Conservation (phyloP, 2,113 vertebrate species). For the Corydoras maculifer region DNA sequence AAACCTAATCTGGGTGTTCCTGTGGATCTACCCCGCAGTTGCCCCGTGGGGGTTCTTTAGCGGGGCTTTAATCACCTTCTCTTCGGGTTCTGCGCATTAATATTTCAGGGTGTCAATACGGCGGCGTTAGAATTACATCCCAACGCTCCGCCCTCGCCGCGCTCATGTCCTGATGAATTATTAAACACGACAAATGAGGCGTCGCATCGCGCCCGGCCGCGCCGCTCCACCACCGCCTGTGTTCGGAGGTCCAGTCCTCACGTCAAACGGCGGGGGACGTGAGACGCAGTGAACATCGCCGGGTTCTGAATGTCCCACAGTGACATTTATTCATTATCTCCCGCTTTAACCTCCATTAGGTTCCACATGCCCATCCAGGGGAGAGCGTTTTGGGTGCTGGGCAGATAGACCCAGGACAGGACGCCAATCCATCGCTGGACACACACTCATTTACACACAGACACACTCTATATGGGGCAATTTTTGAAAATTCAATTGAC, state of each 20-base stretch:
- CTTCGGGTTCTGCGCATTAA: conserved; percentile 27
- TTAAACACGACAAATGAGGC: conserved; percentile 42
- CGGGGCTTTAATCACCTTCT: conserved; percentile 19
- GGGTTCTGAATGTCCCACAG: no score
- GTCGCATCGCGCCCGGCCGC: conserved; percentile 22
- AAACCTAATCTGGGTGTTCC: conserved; percentile 11
- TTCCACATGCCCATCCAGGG: no score
- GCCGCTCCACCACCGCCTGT: conserved; percentile 13
- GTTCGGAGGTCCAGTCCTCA: conserved; percentile 1
- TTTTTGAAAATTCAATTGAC: no score
- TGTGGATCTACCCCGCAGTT: background rate
- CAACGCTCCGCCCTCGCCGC: background rate
- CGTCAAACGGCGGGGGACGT: conserved; percentile 12
- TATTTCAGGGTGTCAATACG: conserved; percentile 35
- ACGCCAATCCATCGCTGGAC: no score
- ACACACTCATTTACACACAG: no score
- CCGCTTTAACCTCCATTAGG: no score
- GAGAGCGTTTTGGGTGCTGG: no score
- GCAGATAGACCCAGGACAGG: no score
- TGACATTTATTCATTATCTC: no score
- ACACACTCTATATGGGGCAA: no score
- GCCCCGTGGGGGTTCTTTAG: conserved; percentile 13
- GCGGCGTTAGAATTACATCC: conserved; percentile 16
- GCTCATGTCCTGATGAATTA: conserved; percentile 40
- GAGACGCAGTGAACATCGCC: background rate